Percentiles rank a stretch among this genome's conserved stretches.
Evolutionary conservation across 2,797 vertebrate species (phyloP).

Genomic region (Lindbergichthys nudifrons): DNA sequence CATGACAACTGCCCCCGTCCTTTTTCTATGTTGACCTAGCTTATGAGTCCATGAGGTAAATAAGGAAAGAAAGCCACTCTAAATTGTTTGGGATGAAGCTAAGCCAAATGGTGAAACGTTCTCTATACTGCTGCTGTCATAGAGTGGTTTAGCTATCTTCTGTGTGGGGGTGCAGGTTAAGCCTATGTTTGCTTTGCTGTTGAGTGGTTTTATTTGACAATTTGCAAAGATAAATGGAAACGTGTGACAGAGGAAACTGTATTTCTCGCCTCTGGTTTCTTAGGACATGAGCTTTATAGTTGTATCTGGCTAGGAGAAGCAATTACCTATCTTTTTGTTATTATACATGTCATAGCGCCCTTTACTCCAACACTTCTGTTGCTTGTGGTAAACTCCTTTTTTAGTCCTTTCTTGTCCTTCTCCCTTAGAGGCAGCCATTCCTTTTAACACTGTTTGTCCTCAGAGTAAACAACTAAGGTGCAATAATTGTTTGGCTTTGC

Average conservation of each 20-base stretch:
- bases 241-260: constrained; percentile 24
- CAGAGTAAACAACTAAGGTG: constrained; percentile 15
- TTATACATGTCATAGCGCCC: neutral
- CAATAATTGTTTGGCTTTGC: constrained; percentile 16
- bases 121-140: constrained; percentile 34
- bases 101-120: constrained; percentile 32
- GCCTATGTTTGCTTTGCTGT: constrained; percentile 35
- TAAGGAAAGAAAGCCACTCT: constrained; percentile 48
- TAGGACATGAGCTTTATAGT: constrained; percentile 3
- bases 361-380: constrained; percentile 6
- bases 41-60: constrained; percentile 11
- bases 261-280: constrained; percentile 11
- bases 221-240: constrained; percentile 57
- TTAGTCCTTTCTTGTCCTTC: constrained; percentile 11
- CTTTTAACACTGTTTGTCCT: constrained; percentile 33
- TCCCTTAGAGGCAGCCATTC: constrained; percentile 19
- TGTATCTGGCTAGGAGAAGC: constrained; percentile 22
- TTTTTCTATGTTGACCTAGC: constrained; percentile 20
- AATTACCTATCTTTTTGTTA: neutral
- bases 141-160: constrained; percentile 11
- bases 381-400: constrained; percentile 5
- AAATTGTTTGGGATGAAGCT: constrained; percentile 51
- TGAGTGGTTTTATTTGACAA: constrained; percentile 45
- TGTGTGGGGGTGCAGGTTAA: constrained; percentile 36
- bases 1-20: neutral